Base-by-base conservation (phyloP, 2,113 vertebrate species). In the Grantiella picta region DNA sequence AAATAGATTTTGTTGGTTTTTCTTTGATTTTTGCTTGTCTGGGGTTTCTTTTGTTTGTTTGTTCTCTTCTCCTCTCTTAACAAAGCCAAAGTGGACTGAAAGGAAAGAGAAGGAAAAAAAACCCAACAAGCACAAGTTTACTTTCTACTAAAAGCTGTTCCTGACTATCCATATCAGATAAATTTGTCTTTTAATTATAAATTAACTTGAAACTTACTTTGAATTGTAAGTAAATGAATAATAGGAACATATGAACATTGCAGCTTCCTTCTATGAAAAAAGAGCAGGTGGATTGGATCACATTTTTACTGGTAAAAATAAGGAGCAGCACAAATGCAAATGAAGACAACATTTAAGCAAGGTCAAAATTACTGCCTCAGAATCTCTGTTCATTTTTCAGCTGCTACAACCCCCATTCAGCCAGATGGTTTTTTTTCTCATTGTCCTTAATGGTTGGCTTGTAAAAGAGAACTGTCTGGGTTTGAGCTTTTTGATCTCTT, bases 11-110 rank as follows among this genome's bases (percentile, higher is more conserved):
- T 28, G 31, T 5, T 57, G 5, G 5, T 4, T 7, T 65, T 56
- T 57, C 1, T 52, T 36, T 57, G 4, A 1, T 10, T 15, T 35
- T 77, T 16, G 18, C 23, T 33, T 38, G 22, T 9, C 33, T 77
- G 11, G 16, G 4, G 1, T 0, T 21, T 70, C 18, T 7, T 18
- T 35, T 27, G 3, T 19, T 27, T 54, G 8, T 1, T 38, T 63
- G 6, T 7, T 25, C 9, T 19, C 9, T 44, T 11, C 15, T 59
- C 40, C 15, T 13, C 3, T 71, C 27, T 72, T 44, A 80, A 72
- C 1, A 28, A 87, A 77, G 42, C 57, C 28, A 72, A 71, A 90
- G 27, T 9, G 44, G 18, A 14, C 27, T 59, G 52, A 71, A 91
- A 70, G 42, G 5, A 11, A 73, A 78, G 85, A 76, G 5, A 71